phyloP scores from a whole-genome alignment of 2,113 vertebrate genomes.

The Mus spicilegus region DNA sequence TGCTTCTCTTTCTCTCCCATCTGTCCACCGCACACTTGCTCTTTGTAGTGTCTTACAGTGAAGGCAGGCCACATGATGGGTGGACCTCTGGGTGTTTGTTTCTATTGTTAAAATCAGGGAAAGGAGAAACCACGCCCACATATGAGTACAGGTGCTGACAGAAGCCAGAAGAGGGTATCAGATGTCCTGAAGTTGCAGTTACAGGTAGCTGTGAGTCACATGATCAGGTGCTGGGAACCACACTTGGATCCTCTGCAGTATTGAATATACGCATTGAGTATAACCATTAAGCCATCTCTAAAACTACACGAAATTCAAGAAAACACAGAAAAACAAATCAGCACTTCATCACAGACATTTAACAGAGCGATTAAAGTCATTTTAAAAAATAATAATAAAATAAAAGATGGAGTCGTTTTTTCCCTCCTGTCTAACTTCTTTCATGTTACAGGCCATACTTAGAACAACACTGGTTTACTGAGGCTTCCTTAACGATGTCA shows the following conservation, averaged over 20 bases:
- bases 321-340: neutral
- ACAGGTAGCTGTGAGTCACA: too few relatives aligned
- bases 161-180: neutral
- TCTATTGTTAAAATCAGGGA: neutral
- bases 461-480: neutral
- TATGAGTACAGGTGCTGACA: neutral
- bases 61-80: too few relatives aligned
- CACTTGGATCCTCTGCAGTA: too few relatives aligned
- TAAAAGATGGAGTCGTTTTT: neutral
- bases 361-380: neutral
- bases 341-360: neutral
- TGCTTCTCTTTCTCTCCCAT: too few relatives aligned
- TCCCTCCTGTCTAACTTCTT: neutral
- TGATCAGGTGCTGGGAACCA: neutral
- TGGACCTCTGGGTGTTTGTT: neutral
- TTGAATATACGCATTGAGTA: too few relatives aligned
- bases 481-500: neutral
- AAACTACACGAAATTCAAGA: neutral
- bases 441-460: neutral
- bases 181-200: neutral
- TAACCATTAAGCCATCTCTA: neutral
- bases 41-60: too few relatives aligned
- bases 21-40: too few relatives aligned
- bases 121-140: neutral
- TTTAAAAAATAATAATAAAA: neutral